Evolutionary conservation across 1,140 invertebrate species (phyloP).

Genomic region (Portunus trituberculatus): DNA sequence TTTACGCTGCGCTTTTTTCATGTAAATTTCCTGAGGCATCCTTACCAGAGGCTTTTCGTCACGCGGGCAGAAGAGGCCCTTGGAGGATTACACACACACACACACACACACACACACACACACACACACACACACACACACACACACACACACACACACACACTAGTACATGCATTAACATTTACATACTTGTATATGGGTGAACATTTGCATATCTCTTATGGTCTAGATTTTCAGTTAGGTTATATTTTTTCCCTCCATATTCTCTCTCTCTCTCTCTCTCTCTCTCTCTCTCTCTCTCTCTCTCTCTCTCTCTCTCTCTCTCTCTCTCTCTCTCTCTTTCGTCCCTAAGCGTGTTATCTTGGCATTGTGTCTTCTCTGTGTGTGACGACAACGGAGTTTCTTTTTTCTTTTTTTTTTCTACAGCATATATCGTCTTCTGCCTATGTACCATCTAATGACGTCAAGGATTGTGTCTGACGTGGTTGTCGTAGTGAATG

Average conservation of each 20-base stretch:
- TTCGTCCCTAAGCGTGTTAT: background rate
- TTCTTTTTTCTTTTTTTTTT: no score
- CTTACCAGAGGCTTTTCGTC: background rate
- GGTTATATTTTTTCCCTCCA: background rate
- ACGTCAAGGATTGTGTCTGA: no score
- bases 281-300: background rate
- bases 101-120: no score
- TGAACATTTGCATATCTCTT: background rate
- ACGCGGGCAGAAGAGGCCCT: background rate
- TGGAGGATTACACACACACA: no score
- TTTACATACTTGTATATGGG: background rate
- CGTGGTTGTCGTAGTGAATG: no score
- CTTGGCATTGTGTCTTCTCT: no score
- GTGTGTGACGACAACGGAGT: no score
- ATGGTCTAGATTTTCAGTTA: background rate
- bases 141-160: constrained; percentile 47
- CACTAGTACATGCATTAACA: background rate
- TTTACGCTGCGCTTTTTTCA: background rate
- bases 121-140: background rate
- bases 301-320: constrained; percentile 21
- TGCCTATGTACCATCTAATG: no score
- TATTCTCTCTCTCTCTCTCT: background rate
- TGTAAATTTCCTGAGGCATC: background rate
- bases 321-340: constrained; percentile 20
- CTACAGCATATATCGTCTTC: no score